Evolutionary conservation across 2,113 vertebrate species (phyloP).

Genomic region (Xiphophorus hellerii): DNA sequence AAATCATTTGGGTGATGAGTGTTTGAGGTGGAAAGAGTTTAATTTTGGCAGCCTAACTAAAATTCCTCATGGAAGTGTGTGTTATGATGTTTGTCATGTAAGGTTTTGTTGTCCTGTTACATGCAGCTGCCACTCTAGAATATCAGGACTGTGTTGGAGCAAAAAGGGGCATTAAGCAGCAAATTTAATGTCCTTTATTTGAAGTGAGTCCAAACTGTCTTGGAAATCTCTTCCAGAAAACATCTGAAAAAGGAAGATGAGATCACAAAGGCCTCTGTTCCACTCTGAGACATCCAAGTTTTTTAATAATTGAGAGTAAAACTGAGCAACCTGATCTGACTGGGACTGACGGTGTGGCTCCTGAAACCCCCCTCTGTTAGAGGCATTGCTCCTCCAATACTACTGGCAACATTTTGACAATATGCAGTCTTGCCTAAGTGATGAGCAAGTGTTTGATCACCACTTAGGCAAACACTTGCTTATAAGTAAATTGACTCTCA

Average conservation of each 20-base stretch:
- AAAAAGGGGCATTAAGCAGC: slow-evolving; percentile 16
- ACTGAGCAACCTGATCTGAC: slow-evolving; percentile 39
- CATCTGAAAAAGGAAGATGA: slow-evolving; percentile 28
- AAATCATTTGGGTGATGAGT: not conserved
- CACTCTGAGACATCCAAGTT: slow-evolving; percentile 15
- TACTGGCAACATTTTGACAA: slow-evolving; percentile 37
- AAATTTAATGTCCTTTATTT: slow-evolving; percentile 33
- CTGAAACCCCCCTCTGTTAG: slow-evolving; percentile 63
- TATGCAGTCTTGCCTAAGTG: not conserved
- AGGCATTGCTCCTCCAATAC: slow-evolving; percentile 38
- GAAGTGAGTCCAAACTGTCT: slow-evolving; percentile 37
- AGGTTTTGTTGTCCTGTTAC: slow-evolving; percentile 63
- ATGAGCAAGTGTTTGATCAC: not conserved
- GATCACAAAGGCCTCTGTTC: slow-evolving; percentile 37
- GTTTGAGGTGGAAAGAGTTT: not conserved
- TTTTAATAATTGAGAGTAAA: slow-evolving; percentile 41
- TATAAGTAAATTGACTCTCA: not conserved
- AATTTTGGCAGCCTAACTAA: slow-evolving; percentile 30
- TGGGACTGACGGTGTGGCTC: too few relatives aligned
- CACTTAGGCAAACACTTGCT: not conserved
- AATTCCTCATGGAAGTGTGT: slow-evolving; percentile 73
- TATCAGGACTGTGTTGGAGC: slow-evolving; percentile 33
- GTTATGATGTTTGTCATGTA: slow-evolving; percentile 58
- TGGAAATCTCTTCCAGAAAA: slow-evolving; percentile 39
- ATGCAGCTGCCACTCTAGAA: slow-evolving; percentile 42